Conservation (phyloP, 2,797 vertebrate genomes). For the Discoglossus pictus region DNA sequence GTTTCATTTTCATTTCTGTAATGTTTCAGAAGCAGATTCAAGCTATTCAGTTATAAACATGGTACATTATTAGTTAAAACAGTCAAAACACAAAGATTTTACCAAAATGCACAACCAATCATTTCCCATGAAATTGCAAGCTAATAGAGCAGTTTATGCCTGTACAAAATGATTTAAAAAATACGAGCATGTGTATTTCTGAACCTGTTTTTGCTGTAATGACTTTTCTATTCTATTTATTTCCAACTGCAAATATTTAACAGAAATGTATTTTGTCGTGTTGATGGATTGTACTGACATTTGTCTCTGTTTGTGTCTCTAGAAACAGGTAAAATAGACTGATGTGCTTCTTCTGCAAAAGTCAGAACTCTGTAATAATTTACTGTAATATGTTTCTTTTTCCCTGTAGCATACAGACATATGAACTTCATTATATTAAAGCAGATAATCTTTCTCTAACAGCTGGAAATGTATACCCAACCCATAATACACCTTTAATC, state of each 20-base stretch:
- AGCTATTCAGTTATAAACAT: neutral
- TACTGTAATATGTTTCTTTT: slow-evolving; percentile 9
- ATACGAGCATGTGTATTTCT: slow-evolving; percentile 25
- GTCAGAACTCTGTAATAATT: slow-evolving; percentile 22
- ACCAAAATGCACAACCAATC: slow-evolving; percentile 17
- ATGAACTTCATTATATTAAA: slow-evolving; percentile 54
- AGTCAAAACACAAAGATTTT: neutral
- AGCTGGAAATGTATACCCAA: slow-evolving; percentile 55
- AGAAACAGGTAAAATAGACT: slow-evolving; percentile 17
- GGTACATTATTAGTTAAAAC: slow-evolving; percentile 5
- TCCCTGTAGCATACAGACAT: slow-evolving; percentile 33
- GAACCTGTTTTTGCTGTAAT: slow-evolving; percentile 26
- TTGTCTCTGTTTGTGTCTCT: slow-evolving; percentile 17
- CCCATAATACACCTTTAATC: slow-evolving; percentile 49
- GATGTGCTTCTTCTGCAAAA: slow-evolving; percentile 1
- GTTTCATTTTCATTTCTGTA: too few relatives aligned
- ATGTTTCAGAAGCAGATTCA: too few relatives aligned
- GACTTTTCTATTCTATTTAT: slow-evolving; percentile 27
- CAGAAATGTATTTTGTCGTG: slow-evolving; percentile 21
- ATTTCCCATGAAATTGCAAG: slow-evolving; percentile 17
- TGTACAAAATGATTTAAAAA: slow-evolving; percentile 36
- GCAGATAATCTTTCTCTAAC: slow-evolving; percentile 57
- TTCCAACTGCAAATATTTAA: slow-evolving; percentile 31
- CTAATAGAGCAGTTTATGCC: slow-evolving; percentile 33
- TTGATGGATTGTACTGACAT: slow-evolving; percentile 20